Base-by-base conservation (phyloP, 2,113 vertebrate genomes). In the Mionectes macconnelli region DNA sequence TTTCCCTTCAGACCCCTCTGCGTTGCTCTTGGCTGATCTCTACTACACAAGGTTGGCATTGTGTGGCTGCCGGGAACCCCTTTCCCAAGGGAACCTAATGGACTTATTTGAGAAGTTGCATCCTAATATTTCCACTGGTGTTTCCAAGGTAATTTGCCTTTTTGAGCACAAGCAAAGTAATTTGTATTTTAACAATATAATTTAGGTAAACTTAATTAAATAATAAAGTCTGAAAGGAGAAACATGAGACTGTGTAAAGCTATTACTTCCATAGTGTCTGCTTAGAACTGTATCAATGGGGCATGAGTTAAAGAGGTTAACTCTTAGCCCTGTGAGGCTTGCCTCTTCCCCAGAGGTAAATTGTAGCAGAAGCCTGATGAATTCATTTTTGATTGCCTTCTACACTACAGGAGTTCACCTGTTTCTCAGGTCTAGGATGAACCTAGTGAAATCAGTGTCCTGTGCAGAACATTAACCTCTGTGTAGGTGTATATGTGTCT, bases 31-130 rank as follows among this genome's bases (percentile, higher is more conserved):
- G 33, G 99, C 98, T 62, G 99, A 99, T 97, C 98, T 99, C 79
- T 99, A 99, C 97, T 99, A 98, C 93, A 99, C 99, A 3, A 98
- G 98, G 77, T 77, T 99, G 94, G 98, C 98, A 2, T 97, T 99
- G 47, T 99, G 98, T 52, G 99, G 99, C n/a, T 98, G 97, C 90
- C 98, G 95, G 12, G 94, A 98, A 8, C 98, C 98, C 44, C 98
- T 99, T 13, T 98, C 99, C 63, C 98, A 98, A 89, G 97, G 76
- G 87, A 98, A 98, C 25, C 81, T 99, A 87, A 97, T 98, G 97
- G 98, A 99, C 63, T 88, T 99, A 64, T 98, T 98, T 97, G 96
- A 97, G 62, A 98, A 98, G 66, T 95, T 99, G 73, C 98, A 98
- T 44, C 84, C 96, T 73, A 99, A 99, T 97, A 97, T 99, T 94